Conservation (phyloP, 2,888 invertebrate genomes). For the Meliscaeva auricollis region DNA sequence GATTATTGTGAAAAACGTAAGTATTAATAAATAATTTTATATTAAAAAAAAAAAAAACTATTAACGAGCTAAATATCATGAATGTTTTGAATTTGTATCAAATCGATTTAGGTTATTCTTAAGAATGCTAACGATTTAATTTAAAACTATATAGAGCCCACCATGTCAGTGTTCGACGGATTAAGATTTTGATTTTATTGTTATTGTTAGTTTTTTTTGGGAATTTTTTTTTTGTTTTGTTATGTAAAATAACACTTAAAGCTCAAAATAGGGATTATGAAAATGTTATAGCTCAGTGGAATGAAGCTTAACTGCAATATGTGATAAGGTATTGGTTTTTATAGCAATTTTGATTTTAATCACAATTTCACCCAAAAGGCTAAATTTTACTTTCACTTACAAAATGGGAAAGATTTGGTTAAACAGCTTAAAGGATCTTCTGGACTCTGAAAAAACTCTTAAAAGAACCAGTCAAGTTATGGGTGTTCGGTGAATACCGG, state of each 20-base stretch:
- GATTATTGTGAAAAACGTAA: conserved; percentile 97
- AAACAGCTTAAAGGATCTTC: no score
- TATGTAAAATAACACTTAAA: conserved; percentile 7
- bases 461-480: no score
- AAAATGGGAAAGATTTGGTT: no score
- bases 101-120: not conserved
- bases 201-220: not conserved
- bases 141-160: conserved; percentile 8
- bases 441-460: no score
- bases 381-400: no score
- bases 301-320: not conserved
- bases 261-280: conserved; percentile 1
- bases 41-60: not conserved
- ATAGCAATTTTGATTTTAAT: not conserved
- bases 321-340: conserved; percentile 4
- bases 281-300: not conserved
- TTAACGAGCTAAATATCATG: not conserved
- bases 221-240: no score
- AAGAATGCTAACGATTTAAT: not conserved
- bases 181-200: conserved; percentile 12
- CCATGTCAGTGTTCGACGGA: not conserved
- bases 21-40: conserved; percentile 82
- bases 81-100: not conserved
- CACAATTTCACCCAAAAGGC: not conserved
- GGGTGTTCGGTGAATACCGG: no score